phyloP scores from a whole-genome alignment of 2,113 vertebrate species.

The Lagopus muta region DNA sequence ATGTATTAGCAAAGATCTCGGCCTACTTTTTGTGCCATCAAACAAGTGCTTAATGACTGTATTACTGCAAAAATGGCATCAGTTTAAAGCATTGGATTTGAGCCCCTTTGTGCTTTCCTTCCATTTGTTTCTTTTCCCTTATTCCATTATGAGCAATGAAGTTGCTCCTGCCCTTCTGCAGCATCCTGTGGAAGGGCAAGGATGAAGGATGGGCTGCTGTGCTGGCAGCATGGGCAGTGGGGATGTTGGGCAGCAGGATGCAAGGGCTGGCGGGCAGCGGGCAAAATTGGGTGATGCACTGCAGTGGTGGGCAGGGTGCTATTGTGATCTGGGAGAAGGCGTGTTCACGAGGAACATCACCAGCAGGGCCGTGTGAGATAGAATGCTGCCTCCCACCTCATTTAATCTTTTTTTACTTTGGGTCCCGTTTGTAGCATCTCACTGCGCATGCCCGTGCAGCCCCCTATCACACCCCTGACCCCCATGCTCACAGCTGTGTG shows the following conservation, averaged over 20 bases:
- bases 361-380: neutral
- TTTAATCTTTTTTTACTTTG: neutral
- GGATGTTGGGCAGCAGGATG: too few relatives aligned
- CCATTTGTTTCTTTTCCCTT: neutral
- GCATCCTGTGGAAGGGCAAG: neutral
- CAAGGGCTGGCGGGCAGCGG: neutral
- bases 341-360: conserved; percentile 3
- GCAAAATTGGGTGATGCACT: neutral
- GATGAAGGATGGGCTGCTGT: neutral
- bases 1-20: conserved; percentile 63
- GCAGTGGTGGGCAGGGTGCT: conserved; percentile 34
- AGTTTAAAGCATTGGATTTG: conserved; percentile 43
- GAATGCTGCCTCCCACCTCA: conserved; percentile 15
- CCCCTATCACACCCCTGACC: neutral
- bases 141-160: conserved; percentile 33
- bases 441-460: neutral
- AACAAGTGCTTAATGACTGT: conserved; percentile 62
- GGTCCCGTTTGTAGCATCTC: neutral
- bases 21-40: conserved; percentile 66
- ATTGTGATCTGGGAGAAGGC: conserved; percentile 29
- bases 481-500: accelerated
- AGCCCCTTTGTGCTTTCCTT: conserved; percentile 20
- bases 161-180: neutral
- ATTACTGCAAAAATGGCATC: conserved; percentile 55
- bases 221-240: neutral